Percentiles rank a stretch among this genome's conserved stretches.
Conservation (phyloP, 2,888 invertebrate species). For the Cosmorhoe ocellata region DNA sequence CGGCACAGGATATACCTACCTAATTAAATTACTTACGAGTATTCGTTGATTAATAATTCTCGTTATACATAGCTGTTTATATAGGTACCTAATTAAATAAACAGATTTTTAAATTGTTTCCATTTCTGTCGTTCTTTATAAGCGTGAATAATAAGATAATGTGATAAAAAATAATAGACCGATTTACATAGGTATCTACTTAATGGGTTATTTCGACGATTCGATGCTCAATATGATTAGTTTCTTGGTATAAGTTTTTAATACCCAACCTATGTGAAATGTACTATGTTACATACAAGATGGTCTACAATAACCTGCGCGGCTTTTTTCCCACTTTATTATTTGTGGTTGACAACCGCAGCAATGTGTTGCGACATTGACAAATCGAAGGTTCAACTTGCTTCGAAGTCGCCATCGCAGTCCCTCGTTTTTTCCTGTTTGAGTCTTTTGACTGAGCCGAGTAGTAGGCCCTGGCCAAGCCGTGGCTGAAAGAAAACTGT, state of each 20-base stretch:
- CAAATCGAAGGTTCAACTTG: constrained; percentile 64
- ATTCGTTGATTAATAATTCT: constrained; percentile 38
- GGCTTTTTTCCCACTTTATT: constrained; percentile 38
- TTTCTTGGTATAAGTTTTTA: too few species aligned
- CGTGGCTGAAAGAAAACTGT: too few species aligned
- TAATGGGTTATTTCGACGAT: too few species aligned
- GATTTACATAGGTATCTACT: too few species aligned
- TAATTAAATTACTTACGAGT: constrained; percentile 50
- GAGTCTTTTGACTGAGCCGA: too few species aligned
- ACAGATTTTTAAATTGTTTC: too few species aligned
- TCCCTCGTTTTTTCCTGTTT: constrained; percentile 33
- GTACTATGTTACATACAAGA: constrained; percentile 14
- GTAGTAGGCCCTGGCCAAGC: too few species aligned
- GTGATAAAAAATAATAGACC: too few species aligned
- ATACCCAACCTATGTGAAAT: constrained; percentile 11
- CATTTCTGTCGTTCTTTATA: too few species aligned
- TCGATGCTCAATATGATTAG: too few species aligned
- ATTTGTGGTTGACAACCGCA: constrained; percentile 57
- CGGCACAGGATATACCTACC: constrained; percentile 42
- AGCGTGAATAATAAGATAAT: too few species aligned
- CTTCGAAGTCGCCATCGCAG: constrained; percentile 51
- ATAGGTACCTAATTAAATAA: too few species aligned
- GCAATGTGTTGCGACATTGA: constrained; percentile 68
- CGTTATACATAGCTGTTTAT: constrained; percentile 15
- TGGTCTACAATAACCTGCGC: constrained; percentile 33